Percentiles rank a stretch among this genome's conserved stretches.
phyloP scores from a whole-genome alignment of 2,113 vertebrate genomes.

The Ranitomeya imitator region DNA sequence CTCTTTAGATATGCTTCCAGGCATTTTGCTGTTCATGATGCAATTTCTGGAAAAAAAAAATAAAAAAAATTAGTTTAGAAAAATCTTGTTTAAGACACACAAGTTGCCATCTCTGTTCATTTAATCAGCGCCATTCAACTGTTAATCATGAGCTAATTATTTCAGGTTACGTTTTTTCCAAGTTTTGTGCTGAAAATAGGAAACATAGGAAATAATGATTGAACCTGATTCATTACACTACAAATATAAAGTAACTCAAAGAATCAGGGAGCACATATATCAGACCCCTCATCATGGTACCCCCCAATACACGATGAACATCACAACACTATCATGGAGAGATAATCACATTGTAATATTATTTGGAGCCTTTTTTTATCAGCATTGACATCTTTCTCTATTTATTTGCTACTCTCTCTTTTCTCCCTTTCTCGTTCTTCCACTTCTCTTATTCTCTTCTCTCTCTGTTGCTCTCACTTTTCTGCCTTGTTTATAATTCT shows the following conservation, averaged over 20 bases:
- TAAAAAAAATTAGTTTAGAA: background rate
- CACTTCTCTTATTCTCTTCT: background rate
- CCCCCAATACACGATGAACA: background rate
- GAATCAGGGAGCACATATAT: background rate
- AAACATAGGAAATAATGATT: background rate
- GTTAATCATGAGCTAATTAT: conserved; percentile 40
- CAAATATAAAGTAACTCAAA: background rate
- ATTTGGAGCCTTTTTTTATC: background rate
- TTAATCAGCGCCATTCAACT: background rate
- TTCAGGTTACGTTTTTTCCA: conserved; percentile 4
- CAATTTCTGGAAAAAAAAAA: background rate
- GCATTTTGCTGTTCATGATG: conserved; percentile 20
- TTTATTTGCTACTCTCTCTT: background rate
- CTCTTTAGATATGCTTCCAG: conserved; percentile 35
- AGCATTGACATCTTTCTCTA: background rate
- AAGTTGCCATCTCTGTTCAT: background rate
- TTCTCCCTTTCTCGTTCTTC: background rate
- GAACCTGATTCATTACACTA: background rate
- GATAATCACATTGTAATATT: background rate
- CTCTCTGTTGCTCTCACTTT: too few species aligned
- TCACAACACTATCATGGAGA: background rate
- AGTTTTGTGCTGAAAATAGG: background rate
- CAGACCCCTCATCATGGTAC: background rate
- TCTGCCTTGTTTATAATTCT: background rate
- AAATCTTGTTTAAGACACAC: conserved; percentile 21